Base-by-base conservation (phyloP, 2,113 vertebrate genomes). In the Pseudorhombus dupliciocellatus region DNA sequence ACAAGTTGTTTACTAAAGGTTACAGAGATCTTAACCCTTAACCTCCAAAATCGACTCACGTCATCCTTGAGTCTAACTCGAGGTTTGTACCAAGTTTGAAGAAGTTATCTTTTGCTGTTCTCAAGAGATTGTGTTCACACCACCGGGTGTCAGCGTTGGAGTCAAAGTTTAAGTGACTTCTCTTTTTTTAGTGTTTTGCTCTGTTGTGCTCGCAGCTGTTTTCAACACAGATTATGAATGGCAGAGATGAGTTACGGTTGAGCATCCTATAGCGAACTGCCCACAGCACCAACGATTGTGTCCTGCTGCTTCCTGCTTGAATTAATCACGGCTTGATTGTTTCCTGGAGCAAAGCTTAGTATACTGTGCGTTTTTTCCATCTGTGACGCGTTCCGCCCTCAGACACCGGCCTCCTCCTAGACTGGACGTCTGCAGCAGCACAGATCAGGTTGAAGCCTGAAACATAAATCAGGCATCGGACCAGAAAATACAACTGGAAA, bases 311-410 rank as follows among this genome's bases (percentile, higher is more conserved):
- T 68, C 34, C 52, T 55, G 20, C 61, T 54, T 61, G 42, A 78
- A 70, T 78, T 56, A 59, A 80, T 66, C 55, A 76, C 63, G 40
- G 56, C 30, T 30, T 71, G 51, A 57, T 66, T 26, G 51, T n/a
- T 14, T 58, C 64, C 31, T 37, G 58, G 63, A 70, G 79, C 55
- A 59, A 66, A 66, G 53, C 59, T 46, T 7, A 44, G 14, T 6
- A 46, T 11, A 26, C 53, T 67, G 28, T 72, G 53, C 56, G 42
- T 66, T 61, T 57, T 57, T 24, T 44, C 66, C 50, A 51, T 72
- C 54, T 83, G 73, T 66, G 60, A 73, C 62, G 51, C 21, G 25
- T 50, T 69, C 31, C 31, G 28, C 40, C 69, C 22, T 55, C 57
- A 75, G 74, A 74, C 54, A 9, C 28, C 52, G 56, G 69, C 57